Conservation (phyloP, 1,140 invertebrate species). For the Sinonovacula constricta region DNA sequence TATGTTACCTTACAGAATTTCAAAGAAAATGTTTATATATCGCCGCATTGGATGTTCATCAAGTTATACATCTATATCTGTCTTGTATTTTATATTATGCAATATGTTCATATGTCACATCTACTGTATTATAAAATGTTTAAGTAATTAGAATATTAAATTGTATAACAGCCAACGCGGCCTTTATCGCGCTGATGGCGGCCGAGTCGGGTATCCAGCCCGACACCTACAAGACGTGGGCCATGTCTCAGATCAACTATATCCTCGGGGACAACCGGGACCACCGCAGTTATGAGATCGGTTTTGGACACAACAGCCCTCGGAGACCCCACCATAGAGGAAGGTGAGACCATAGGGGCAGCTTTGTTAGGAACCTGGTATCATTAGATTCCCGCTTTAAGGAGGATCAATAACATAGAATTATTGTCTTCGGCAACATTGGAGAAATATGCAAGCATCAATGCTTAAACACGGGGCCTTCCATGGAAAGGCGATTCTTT, state of each 20-base stretch:
- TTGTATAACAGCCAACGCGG: conserved; percentile 68
- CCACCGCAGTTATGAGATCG: conserved; percentile 83
- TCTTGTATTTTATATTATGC: not conserved
- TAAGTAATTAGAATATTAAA: not conserved
- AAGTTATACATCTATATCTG: not conserved
- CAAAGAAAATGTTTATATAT: too few relatives aligned
- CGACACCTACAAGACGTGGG: conserved; percentile 79
- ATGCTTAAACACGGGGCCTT: too few relatives aligned
- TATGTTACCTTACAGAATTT: too few relatives aligned
- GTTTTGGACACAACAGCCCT: conserved; percentile 83
- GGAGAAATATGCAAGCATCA: too few relatives aligned
- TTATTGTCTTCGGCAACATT: too few relatives aligned
- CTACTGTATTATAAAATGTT: not conserved
- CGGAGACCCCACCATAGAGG: conserved; percentile 74
- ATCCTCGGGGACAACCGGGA: conserved; percentile 82
- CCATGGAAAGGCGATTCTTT: too few relatives aligned
- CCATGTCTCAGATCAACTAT: conserved; percentile 83
- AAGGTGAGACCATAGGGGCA: too few relatives aligned
- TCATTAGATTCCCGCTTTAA: too few relatives aligned
- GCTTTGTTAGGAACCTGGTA: too few relatives aligned
- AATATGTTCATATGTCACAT: not conserved
- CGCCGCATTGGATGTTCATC: not conserved
- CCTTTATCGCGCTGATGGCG: conserved; percentile 67
- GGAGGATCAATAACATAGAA: too few relatives aligned
- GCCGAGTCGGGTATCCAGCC: conserved; percentile 63